Evolutionary conservation across 2,888 invertebrate species (phyloP), one percentile per base, ranked within the genome.

Genomic region (Ochropleura leucogaster): DNA sequence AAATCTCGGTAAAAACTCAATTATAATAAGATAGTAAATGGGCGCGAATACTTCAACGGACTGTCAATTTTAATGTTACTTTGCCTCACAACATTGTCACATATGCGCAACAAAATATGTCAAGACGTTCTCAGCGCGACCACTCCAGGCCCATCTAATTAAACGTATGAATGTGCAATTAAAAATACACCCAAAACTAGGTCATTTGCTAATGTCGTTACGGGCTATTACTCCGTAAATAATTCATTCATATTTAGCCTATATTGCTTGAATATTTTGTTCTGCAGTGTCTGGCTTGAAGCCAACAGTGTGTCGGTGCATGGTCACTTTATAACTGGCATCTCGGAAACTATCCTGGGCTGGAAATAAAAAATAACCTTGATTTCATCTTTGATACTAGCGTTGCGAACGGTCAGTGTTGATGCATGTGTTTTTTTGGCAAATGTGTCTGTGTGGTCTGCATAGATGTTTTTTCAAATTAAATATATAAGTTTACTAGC

Each of bases 291-390:
- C 86, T 93, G 93, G 93, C 92, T 51, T 7, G 3, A 0, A 20
- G 90, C 93, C 93, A 93, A 87, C 60, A 84, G 76, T 71, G 49
- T 85, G 88, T 83, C 46, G 77, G 85, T 87, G 88, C 88, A 88
- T 88, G 77, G 80, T 82, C 79, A 79, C 73, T 83, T 87, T 84
- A 80, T 78, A 78, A 82, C 85, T 74, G 81, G 80, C 75, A 77
- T 82, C 81, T 88, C 77, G 64, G 72, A 74, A 85, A 86, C 86
- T 80, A 81, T 83, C 85, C 65, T 51, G 77, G 65, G 79, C 82
- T 84, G 78, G 68, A 85, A 85, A 84, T 81, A 85, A 82, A 87
- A 82, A 84, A 75, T 88, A 83, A 88, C 88, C 87, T 87, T 87
- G 86, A 86, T 82, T 74, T 77, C 47, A 75, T 78, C 53, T 77